Evolutionary conservation across 2,888 invertebrate species (phyloP).

Genomic region (Orthonevra nobilis): DNA sequence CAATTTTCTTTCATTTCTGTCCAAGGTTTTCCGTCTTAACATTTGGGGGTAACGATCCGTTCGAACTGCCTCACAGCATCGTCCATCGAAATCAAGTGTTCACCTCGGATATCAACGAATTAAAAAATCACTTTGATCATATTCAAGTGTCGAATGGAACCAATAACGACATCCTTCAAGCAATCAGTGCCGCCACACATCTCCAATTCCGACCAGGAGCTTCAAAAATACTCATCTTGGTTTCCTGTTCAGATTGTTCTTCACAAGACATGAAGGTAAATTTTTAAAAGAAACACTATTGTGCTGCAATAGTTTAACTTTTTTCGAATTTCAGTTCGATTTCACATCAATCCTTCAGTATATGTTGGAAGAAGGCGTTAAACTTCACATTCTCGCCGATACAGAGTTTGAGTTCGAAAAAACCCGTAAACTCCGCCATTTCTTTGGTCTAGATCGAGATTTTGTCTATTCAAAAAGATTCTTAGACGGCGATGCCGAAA

Average conservation of each 20-base stretch:
- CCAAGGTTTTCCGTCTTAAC: conserved; percentile 89
- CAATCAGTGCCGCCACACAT: conserved; percentile 86
- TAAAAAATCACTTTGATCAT: conserved; percentile 85
- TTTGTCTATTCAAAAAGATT: conserved; percentile 91
- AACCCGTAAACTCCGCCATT: conserved; percentile 85
- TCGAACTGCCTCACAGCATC: conserved; percentile 86
- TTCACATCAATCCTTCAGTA: conserved; percentile 91
- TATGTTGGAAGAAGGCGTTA: conserved; percentile 89
- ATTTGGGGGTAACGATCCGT: conserved; percentile 90
- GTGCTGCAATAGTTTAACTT: too few relatives aligned
- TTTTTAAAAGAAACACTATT: too few relatives aligned
- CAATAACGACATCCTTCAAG: conserved; percentile 87
- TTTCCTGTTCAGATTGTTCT: conserved; percentile 90
- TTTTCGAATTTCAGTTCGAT: conserved; percentile 83
- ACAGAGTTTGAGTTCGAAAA: conserved; percentile 89
- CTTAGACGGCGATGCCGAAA: conserved; percentile 86
- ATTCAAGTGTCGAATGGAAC: conserved; percentile 83
- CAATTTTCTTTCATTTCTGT: neutral
- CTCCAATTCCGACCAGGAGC: conserved; percentile 91
- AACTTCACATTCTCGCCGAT: conserved; percentile 91
- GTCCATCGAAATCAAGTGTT: conserved; percentile 87
- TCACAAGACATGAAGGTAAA: conserved; percentile 85
- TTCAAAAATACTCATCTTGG: conserved; percentile 89
- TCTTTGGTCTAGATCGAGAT: conserved; percentile 89
- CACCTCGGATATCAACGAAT: conserved; percentile 82